A percentile compares a stretch with the other conserved stretches of the same genome.
Evolutionary conservation across 2,113 vertebrate species (phyloP).

Genomic region (Urocitellus parryii): DNA sequence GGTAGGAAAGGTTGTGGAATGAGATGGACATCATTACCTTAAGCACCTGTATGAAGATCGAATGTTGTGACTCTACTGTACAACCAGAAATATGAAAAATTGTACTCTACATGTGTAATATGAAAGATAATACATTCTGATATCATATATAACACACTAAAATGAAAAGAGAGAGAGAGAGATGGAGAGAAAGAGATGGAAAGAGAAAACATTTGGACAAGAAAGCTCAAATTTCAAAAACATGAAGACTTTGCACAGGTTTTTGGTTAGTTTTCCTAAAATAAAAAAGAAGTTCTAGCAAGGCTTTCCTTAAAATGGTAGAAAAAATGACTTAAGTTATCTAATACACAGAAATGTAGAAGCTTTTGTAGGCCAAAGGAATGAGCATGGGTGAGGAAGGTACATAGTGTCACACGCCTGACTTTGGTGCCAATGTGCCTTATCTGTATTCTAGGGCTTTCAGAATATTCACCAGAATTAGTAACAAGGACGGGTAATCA

Average conservation of each 20-base stretch:
- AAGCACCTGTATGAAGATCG: too few species aligned
- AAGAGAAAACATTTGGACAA: background rate
- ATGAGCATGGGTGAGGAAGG: background rate
- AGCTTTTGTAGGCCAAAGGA: background rate
- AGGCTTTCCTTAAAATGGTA: background rate
- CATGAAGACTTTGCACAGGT: background rate
- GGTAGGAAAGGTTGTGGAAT: too few species aligned
- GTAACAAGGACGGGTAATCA: conserved; percentile 40
- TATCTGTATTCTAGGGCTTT: conserved; percentile 50
- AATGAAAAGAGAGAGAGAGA: too few species aligned
- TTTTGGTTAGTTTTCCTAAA: background rate
- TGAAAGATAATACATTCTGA: too few species aligned
- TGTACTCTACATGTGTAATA: too few species aligned
- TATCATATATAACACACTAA: too few species aligned
- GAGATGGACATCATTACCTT: too few species aligned
- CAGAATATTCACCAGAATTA: conserved; percentile 44
- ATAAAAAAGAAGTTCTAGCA: background rate
- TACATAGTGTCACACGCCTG: background rate
- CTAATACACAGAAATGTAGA: background rate
- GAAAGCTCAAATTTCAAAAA: background rate
- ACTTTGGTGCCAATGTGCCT: background rate
- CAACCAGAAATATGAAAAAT: too few species aligned
- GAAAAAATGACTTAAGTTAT: background rate
- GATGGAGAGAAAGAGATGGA: too few species aligned
- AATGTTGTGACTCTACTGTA: too few species aligned